Conservation (phyloP, 2,797 vertebrate genomes). For the Poeciliopsis paucimaculata region DNA sequence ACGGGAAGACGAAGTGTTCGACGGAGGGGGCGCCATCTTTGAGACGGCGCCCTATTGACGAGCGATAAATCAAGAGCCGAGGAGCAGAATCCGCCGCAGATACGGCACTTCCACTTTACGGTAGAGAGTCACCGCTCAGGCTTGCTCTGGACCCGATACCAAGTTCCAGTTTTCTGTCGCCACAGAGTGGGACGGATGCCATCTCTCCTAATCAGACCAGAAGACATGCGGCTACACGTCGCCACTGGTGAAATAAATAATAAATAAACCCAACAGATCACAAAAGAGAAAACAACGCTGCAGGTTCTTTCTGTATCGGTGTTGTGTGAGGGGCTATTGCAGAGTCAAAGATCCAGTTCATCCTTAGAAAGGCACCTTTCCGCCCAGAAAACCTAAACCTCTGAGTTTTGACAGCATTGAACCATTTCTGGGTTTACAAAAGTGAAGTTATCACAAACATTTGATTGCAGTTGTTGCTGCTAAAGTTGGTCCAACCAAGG, state of each 20-base stretch:
- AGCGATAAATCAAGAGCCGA: constrained; percentile 17
- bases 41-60: constrained; percentile 16
- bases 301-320: not conserved
- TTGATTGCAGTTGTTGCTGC: too few relatives aligned
- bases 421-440: not conserved
- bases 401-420: not conserved
- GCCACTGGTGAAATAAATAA: not conserved
- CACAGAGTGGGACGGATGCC: not conserved
- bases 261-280: not conserved
- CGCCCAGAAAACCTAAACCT: not conserved
- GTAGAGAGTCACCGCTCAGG: not conserved
- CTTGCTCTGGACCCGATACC: not conserved
- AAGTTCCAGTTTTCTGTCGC: not conserved
- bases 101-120: not conserved
- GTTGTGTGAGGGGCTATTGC: not conserved
- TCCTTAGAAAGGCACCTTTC: not conserved
- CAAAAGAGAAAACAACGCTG: not conserved
- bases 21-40: constrained; percentile 58
- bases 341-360: not conserved
- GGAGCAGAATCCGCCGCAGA: not conserved
- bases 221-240: not conserved
- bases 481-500: too few relatives aligned
- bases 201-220: not conserved
- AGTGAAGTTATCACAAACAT: too few relatives aligned
- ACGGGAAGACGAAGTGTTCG: constrained; percentile 33